Conservation (phyloP, 1,140 invertebrate genomes). For the Polyergus mexicanus region DNA sequence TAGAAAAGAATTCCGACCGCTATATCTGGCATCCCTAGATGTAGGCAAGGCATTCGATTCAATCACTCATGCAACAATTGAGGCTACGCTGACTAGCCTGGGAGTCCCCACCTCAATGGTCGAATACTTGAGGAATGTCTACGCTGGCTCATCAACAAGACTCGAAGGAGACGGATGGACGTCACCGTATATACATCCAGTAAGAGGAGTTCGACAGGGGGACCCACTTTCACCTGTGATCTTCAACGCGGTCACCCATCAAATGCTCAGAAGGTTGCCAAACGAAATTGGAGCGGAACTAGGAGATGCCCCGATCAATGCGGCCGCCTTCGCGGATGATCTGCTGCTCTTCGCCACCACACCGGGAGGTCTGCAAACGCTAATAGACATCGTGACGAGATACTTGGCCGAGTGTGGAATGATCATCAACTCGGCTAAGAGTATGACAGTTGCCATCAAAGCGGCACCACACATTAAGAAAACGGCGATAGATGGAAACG, state of each 20-base stretch:
- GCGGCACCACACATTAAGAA: no score
- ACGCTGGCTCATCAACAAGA: not conserved
- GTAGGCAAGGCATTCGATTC: no score
- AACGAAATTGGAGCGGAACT: not conserved
- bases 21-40: not conserved
- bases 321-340: not conserved
- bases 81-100: no score
- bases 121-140: not conserved
- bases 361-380: not conserved
- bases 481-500: no score
- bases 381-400: no score
- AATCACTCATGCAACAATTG: no score
- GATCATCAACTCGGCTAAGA: no score
- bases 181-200: not conserved
- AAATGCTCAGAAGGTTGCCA: not conserved
- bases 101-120: no score
- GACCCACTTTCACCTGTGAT: not conserved
- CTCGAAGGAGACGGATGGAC: not conserved
- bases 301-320: not conserved
- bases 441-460: no score
- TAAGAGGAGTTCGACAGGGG: not conserved
- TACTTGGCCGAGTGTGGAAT: no score
- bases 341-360: not conserved
- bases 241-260: not conserved
- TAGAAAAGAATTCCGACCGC: not conserved